These are phyloP conservation scores for Drosophila tanythrix DNA, from an alignment of 2,888 invertebrate species.

Conservation along the genomic window DNA sequence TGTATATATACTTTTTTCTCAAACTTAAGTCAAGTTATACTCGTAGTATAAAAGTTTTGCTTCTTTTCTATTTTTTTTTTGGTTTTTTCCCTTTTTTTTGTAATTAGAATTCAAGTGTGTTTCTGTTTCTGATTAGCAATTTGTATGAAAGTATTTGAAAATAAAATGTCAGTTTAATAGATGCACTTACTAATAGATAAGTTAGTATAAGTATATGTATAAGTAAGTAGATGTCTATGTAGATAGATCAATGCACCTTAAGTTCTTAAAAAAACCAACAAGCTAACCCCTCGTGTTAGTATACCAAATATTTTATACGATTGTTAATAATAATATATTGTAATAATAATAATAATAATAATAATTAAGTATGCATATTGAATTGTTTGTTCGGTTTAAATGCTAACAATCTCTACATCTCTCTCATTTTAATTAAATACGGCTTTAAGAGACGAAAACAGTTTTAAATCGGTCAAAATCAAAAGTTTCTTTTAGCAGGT, in stretches of 20 bases:
- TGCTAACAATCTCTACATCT: constrained; percentile 79
- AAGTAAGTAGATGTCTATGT: constrained; percentile 43
- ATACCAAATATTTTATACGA: constrained; percentile 33
- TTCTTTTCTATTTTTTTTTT: constrained; percentile 15
- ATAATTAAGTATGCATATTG: constrained; percentile 41
- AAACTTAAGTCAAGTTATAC: constrained; percentile 56
- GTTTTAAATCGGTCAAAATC: constrained; percentile 19
- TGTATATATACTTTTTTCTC: constrained; percentile 24
- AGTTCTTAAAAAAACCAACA: constrained; percentile 51
- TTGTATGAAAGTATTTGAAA: constrained; percentile 53
- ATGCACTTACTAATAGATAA: constrained; percentile 44
- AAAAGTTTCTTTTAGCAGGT: constrained; percentile 13
- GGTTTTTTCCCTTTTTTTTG: constrained; percentile 23
- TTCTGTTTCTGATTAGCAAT: constrained; percentile 25
- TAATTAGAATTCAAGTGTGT: constrained; percentile 14
- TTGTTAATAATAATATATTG: constrained; percentile 24
- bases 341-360: constrained; percentile 36
- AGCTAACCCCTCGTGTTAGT: constrained; percentile 38
- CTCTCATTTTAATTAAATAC: constrained; percentile 60
- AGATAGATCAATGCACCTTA: constrained; percentile 68
- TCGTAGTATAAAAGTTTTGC: constrained; percentile 59
- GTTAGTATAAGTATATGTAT: constrained; percentile 17
- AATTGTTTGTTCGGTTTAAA: constrained; percentile 61
- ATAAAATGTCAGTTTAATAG: constrained; percentile 55
- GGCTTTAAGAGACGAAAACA: constrained; percentile 9